phyloP scores from a whole-genome alignment of 2,797 vertebrate species.

The Bradypodion pumilum region DNA sequence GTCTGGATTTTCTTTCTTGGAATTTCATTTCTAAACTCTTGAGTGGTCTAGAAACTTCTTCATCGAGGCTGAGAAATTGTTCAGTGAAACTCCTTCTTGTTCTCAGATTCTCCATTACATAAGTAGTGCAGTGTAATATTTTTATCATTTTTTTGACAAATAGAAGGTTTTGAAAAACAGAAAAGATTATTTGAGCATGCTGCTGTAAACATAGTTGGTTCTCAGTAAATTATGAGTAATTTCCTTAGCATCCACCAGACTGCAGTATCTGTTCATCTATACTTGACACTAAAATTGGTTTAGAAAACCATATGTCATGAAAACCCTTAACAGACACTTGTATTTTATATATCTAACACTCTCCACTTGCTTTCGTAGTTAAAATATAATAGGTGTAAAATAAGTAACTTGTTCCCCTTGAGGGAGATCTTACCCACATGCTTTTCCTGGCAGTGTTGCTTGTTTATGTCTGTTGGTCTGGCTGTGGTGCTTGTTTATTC shows the following conservation, averaged over 20 bases:
- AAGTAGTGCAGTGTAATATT: neutral
- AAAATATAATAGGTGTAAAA: conserved; percentile 28
- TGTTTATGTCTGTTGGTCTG: conserved; percentile 72
- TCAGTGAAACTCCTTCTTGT: neutral
- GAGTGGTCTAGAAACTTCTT: neutral
- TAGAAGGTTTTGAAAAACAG: neutral
- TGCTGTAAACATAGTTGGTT: neutral
- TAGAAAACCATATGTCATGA: neutral
- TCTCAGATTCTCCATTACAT: neutral
- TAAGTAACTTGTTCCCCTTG: conserved; percentile 42
- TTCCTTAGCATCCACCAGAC: conserved; percentile 64
- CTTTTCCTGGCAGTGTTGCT: conserved; percentile 69
- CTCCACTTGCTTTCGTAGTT: conserved; percentile 50
- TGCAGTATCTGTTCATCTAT: conserved; percentile 57
- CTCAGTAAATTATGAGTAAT: conserved; percentile 50
- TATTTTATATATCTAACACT: neutral
- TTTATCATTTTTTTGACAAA: neutral
- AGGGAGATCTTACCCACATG: conserved; percentile 60
- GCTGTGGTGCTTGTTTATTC: conserved; percentile 68
- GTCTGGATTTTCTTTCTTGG: no score
- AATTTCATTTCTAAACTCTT: no score
- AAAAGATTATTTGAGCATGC: neutral
- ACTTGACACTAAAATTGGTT: conserved; percentile 2
- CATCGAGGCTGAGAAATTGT: neutral
- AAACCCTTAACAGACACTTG: neutral